Percentiles rank a stretch among this genome's conserved stretches.
Conservation (phyloP, 2,888 invertebrate species). For the Hyposoter dolosus region DNA sequence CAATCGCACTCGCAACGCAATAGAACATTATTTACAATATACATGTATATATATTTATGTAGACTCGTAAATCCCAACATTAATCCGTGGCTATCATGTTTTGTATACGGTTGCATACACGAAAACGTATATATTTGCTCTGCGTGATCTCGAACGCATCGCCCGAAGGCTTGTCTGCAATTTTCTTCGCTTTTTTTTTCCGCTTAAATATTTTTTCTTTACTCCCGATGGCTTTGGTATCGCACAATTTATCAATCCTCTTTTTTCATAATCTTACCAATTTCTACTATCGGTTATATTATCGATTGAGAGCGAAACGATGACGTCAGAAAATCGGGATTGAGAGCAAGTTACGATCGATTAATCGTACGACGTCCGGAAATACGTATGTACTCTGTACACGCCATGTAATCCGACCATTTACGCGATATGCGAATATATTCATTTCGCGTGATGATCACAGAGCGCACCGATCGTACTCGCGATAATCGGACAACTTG, state of each 20-base stretch:
- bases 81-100: neutral
- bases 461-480: constrained; percentile 44
- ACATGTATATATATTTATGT: neutral
- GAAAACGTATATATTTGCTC: constrained; percentile 25
- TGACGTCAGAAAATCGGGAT: constrained; percentile 45
- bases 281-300: neutral
- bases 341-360: constrained; percentile 42
- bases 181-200: neutral
- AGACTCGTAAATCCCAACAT: constrained; percentile 21
- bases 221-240: neutral
- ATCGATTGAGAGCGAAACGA: constrained; percentile 21
- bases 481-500: constrained; percentile 32
- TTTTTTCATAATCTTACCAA: neutral
- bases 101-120: neutral
- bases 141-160: neutral
- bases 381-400: constrained; percentile 12
- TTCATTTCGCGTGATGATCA: constrained; percentile 39
- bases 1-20: constrained; percentile 2
- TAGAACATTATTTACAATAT: neutral
- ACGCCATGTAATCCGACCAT: neutral
- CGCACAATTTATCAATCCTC: constrained; percentile 19
- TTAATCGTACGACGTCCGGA: constrained; percentile 15
- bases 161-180: constrained; percentile 14
- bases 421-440: neutral
- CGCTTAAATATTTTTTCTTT: neutral